A percentile compares a stretch with the other conserved stretches of the same genome.
Conservation (phyloP, 2,797 vertebrate species). For the Telmatherina bonti region DNA sequence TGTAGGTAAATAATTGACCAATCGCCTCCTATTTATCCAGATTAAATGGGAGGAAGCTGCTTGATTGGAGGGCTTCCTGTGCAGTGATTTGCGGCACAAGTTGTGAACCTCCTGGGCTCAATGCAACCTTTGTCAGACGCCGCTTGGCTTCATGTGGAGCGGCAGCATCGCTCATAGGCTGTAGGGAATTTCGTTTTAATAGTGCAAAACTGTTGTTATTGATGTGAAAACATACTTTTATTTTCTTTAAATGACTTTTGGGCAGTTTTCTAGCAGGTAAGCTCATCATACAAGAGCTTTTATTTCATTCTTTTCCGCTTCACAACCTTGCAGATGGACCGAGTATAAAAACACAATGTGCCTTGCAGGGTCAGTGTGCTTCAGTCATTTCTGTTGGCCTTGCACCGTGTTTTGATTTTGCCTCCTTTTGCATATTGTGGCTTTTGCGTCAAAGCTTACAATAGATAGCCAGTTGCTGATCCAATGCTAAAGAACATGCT, state of each 20-base stretch:
- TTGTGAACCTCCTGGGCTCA: conserved; percentile 55
- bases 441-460: not conserved
- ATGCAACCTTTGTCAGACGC: conserved; percentile 73
- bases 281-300: conserved; percentile 23
- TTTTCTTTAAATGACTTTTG: not conserved
- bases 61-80: conserved; percentile 76
- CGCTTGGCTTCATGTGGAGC: conserved; percentile 24
- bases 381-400: not conserved
- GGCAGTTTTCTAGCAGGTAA: conserved; percentile 2
- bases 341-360: not conserved
- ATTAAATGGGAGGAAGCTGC: conserved; percentile 73
- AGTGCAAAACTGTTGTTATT: not conserved
- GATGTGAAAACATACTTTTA: not conserved
- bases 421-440: not conserved
- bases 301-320: conserved; percentile 38
- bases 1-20: conserved; percentile 77
- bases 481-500: not conserved
- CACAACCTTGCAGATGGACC: not conserved
- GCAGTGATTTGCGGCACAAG: conserved; percentile 55
- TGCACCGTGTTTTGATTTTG: not conserved
- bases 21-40: conserved; percentile 74
- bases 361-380: not conserved
- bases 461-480: not conserved
- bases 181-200: not conserved
- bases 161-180: conserved; percentile 21